Evolutionary conservation across 2,888 invertebrate genomes (phyloP).

Genomic region (Trachelus tabidus): DNA sequence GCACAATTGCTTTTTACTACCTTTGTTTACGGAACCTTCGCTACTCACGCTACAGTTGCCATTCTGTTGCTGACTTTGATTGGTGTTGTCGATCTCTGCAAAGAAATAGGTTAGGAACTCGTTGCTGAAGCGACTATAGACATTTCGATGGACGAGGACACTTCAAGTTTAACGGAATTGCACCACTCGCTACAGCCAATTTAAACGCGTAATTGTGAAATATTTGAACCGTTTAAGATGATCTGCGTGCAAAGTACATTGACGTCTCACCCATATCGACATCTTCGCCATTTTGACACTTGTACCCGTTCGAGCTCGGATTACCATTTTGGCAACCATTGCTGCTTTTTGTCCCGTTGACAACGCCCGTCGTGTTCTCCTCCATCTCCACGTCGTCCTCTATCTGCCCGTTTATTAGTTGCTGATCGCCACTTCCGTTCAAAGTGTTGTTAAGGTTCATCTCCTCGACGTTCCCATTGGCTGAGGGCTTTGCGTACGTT

Average conservation of each 20-base stretch:
- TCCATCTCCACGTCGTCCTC: conserved; percentile 70
- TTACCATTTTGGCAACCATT: conserved; percentile 75
- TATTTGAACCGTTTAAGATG: not conserved
- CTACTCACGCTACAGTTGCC: conserved; percentile 39
- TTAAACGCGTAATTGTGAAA: not conserved
- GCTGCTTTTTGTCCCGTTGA: conserved; percentile 58
- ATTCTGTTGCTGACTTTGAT: conserved; percentile 49
- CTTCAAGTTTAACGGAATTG: not conserved
- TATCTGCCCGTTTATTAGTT: conserved; percentile 59
- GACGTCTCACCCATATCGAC: conserved; percentile 76
- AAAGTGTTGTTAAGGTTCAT: conserved; percentile 69
- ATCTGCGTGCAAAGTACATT: conserved; percentile 3
- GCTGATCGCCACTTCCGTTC: conserved; percentile 66
- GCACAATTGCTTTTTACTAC: conserved; percentile 69
- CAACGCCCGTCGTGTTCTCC: conserved; percentile 67
- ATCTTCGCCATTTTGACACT: conserved; percentile 76
- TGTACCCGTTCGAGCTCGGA: conserved; percentile 60
- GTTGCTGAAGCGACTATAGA: not conserved
- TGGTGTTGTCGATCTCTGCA: conserved; percentile 68
- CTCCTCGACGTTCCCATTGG: conserved; percentile 66
- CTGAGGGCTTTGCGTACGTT: conserved; percentile 60
- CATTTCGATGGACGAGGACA: not conserved
- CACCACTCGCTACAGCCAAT: not conserved
- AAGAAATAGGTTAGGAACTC: conserved; percentile 20
- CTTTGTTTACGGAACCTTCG: conserved; percentile 47